Conservation (phyloP, 1,140 invertebrate species). For the Leptestheria dahalacensis region DNA sequence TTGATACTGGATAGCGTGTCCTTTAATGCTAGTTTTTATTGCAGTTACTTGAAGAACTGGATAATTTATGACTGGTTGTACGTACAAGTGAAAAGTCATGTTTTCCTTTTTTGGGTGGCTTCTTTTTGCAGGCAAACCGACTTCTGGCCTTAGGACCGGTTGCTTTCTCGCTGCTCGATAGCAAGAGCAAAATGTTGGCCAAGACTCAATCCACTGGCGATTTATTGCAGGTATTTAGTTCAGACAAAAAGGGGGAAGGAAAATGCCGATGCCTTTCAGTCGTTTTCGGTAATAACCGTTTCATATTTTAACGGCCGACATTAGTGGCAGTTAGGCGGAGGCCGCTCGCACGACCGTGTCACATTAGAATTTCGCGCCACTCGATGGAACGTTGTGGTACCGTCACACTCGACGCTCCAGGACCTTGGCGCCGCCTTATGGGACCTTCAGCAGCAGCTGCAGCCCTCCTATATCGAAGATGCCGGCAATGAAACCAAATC, state of each 20-base stretch:
- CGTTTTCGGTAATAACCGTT: neutral
- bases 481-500: slow-evolving; percentile 23
- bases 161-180: slow-evolving; percentile 46
- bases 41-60: neutral
- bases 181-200: slow-evolving; percentile 41
- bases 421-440: slow-evolving; percentile 35
- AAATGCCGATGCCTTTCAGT: neutral
- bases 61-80: neutral
- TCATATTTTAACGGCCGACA: slow-evolving; percentile 11
- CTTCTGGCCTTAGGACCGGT: slow-evolving; percentile 44
- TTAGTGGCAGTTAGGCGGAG: slow-evolving; percentile 45
- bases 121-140: slow-evolving; percentile 36
- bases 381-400: slow-evolving; percentile 38
- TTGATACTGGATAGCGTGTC: too few relatives aligned
- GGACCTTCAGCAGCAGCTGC: slow-evolving; percentile 34
- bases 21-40: too few relatives aligned
- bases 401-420: slow-evolving; percentile 32
- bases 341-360: slow-evolving; percentile 44
- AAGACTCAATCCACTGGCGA: slow-evolving; percentile 43
- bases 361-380: slow-evolving; percentile 47
- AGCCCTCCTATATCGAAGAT: slow-evolving; percentile 28
- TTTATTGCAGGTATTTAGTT: slow-evolving; percentile 34
- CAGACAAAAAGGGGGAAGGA: too few relatives aligned
- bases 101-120: slow-evolving; percentile 15
- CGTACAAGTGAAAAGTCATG: slow-evolving; percentile 9